Percentiles rank a stretch among this genome's conserved stretches.
These are phyloP conservation scores for Cephalotes varians DNA, from an alignment of 2,888 invertebrate genomes.

Conservation along the genomic window DNA sequence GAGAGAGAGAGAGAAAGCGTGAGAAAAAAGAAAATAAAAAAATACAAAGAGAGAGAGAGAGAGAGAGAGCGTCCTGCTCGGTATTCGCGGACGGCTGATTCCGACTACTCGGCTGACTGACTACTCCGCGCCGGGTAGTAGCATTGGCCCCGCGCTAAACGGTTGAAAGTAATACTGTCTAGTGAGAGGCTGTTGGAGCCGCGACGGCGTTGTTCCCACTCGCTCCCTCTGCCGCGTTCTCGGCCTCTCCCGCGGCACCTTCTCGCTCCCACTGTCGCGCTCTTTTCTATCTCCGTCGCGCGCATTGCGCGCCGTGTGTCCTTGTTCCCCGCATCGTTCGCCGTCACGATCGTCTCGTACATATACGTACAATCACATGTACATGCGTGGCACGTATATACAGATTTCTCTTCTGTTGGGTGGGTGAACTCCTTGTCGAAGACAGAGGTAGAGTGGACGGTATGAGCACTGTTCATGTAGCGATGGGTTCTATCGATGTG, in stretches of 20 bases:
- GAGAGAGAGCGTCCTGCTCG: constrained; percentile 66
- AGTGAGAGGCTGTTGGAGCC: constrained; percentile 81
- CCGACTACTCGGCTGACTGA: constrained; percentile 74
- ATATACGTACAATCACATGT: not conserved
- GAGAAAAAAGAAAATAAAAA: not conserved
- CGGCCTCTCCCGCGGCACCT: constrained; percentile 37
- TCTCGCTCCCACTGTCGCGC: constrained; percentile 52
- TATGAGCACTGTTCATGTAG: constrained; percentile 51
- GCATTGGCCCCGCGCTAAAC: constrained; percentile 81
- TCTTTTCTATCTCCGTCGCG: constrained; percentile 56
- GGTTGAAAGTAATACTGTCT: constrained; percentile 83
- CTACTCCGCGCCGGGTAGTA: constrained; percentile 76
- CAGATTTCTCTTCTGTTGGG: constrained; percentile 20
- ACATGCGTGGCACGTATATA: constrained; percentile 25
- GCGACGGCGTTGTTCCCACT: constrained; percentile 66
- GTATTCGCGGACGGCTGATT: constrained; percentile 70
- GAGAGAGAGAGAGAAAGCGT: not conserved
- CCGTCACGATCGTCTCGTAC: constrained; percentile 67
- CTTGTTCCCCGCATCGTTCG: constrained; percentile 71
- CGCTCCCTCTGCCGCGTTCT: constrained; percentile 60
- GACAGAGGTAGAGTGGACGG: constrained; percentile 38
- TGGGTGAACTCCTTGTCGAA: constrained; percentile 49
- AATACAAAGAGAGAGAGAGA: constrained; percentile 27
- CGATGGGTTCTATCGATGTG: constrained; percentile 9
- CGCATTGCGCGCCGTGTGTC: constrained; percentile 67